phyloP scores from a whole-genome alignment of 2,888 invertebrate genomes.

The Melinaea marsaeus region DNA sequence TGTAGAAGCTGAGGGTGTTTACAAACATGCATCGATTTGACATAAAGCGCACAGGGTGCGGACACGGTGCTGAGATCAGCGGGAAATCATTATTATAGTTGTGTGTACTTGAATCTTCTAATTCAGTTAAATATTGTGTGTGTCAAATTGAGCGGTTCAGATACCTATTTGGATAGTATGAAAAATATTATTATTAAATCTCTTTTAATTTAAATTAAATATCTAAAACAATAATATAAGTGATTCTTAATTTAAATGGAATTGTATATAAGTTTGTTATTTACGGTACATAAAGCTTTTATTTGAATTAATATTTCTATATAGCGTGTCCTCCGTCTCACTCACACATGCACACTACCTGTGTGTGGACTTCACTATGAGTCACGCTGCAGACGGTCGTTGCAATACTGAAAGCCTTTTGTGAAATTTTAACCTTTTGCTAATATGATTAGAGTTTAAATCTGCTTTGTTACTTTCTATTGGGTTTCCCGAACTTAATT shows the following conservation, averaged over 20 bases:
- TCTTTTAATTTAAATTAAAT: too few species aligned
- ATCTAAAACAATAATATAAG: too few species aligned
- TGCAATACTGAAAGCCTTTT: slow-evolving; percentile 16
- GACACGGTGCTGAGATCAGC: slow-evolving; percentile 4
- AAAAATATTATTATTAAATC: too few species aligned
- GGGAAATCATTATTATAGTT: slow-evolving; percentile 5
- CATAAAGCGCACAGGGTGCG: slow-evolving; percentile 52
- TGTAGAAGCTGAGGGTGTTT: slow-evolving; percentile 53
- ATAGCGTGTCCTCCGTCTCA: slow-evolving; percentile 17
- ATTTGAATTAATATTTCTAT: neutral
- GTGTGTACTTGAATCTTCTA: slow-evolving; percentile 10
- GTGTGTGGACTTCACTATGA: slow-evolving; percentile 65
- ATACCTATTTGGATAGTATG: too few species aligned
- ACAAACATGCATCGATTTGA: slow-evolving; percentile 78
- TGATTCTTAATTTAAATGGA: too few species aligned
- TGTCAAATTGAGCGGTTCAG: too few species aligned
- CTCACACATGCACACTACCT: slow-evolving; percentile 36
- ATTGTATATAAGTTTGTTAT: too few species aligned
- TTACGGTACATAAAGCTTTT: neutral
- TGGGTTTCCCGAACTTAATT: slow-evolving; percentile 15
- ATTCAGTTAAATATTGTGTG: too few species aligned
- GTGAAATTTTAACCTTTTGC: slow-evolving; percentile 8
- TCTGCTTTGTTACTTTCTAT: neutral
- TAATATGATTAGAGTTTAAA: slow-evolving; percentile 3
- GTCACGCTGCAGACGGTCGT: slow-evolving; percentile 56